Evolutionary conservation across 1,140 invertebrate genomes (phyloP), one percentile per base, ranked within the genome.

Genomic region (Dendroctonus ponderosae): DNA sequence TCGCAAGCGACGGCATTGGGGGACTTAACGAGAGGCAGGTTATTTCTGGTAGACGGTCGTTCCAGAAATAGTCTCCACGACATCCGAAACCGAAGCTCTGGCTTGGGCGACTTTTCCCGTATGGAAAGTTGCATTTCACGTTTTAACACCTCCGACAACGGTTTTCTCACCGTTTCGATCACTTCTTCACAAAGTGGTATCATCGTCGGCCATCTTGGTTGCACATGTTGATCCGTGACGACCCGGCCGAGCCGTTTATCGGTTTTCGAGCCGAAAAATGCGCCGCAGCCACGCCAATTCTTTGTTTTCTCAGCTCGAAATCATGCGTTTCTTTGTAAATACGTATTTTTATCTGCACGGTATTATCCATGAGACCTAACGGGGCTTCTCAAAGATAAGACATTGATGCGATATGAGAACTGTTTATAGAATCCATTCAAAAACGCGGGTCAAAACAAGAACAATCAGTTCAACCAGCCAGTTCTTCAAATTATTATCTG

Each of bases 11-110:
- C 12, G 43, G 40, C 26, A 39, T 56, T 39, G 57, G 57, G 57
- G 42, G 43, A 59, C 43, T 14, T 15, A 44, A 44, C 57, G 9
- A 14, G 11, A 7, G n/a, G 12, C 26, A 7, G 44, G 57, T 43
- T 44, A 44, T 44, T 59, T 59, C 37, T 38, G 40, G 57, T 7
- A 5, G 7, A 11, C n/a, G n/a, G 54, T 41, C 37, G 41, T 7
- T 43, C 40, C 57, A 26, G 44, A 59, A 59, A 59, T 59, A 59
- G 57, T 5, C 9, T 26, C 53, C 7, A 11, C 41, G 57, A 59
- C 40, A 59, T 59, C 57, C 57, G 57, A 59, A 59, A 59, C 57
- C 57, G 43, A 59, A 43, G 15, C 15, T 78, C 26, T 56, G 38
- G 26, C 26, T 26, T 26, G 26, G 26, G 26, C 26, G 26, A 26